These are phyloP conservation scores for Anguilla anguilla DNA, from an alignment of 2,797 vertebrate species.

Conservation along the genomic window DNA sequence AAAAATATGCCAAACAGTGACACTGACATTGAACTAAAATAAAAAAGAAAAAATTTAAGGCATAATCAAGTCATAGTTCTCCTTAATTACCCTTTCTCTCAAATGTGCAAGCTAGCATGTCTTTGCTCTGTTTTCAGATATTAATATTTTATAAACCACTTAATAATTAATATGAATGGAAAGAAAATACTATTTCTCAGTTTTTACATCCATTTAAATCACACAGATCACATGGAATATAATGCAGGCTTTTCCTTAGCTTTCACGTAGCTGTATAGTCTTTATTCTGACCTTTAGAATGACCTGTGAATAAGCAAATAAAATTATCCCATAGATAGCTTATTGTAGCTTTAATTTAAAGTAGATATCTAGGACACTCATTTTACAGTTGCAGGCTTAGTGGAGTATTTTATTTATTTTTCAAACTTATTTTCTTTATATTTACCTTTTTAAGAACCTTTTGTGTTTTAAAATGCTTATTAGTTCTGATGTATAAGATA, in stretches of 20 bases:
- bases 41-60: background rate
- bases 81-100: slow-evolving; percentile 22
- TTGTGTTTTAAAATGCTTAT: too few relatives aligned
- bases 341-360: too few relatives aligned
- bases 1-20: background rate
- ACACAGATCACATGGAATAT: slow-evolving; percentile 1
- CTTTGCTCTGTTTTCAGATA: slow-evolving; percentile 18
- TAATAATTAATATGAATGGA: slow-evolving; percentile 25
- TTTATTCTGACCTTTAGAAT: background rate
- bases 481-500: too few relatives aligned
- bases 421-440: too few relatives aligned
- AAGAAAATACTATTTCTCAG: slow-evolving; percentile 17
- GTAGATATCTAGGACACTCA: too few relatives aligned
- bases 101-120: slow-evolving; percentile 27
- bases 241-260: slow-evolving; percentile 9
- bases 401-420: too few relatives aligned
- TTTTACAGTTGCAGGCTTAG: too few relatives aligned
- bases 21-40: background rate
- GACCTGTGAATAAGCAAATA: background rate
- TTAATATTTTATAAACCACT: slow-evolving; percentile 25
- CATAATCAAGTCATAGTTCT: slow-evolving; percentile 9
- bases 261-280: background rate
- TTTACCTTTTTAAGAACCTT: too few relatives aligned
- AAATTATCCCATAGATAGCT: background rate
- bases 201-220: slow-evolving; percentile 23